These are phyloP conservation scores for Petrophora chlorosata DNA, from an alignment of 2,888 invertebrate genomes.

Conservation along the genomic window DNA sequence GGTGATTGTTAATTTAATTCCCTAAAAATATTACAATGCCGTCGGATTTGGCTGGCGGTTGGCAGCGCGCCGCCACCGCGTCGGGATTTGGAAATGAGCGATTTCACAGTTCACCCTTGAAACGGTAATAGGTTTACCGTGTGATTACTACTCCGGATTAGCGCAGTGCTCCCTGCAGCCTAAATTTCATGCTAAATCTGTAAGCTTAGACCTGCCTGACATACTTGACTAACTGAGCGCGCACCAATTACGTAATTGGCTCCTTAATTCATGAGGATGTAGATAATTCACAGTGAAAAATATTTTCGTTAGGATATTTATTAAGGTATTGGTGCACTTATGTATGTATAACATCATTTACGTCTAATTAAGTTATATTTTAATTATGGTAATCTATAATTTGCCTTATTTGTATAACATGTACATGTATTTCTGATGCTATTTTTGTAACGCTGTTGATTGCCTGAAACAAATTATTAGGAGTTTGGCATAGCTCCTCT, in stretches of 20 bases:
- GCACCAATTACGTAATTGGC: not conserved
- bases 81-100: constrained; percentile 47
- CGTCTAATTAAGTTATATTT: too few species aligned
- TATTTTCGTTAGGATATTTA: too few species aligned
- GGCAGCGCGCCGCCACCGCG: constrained; percentile 4
- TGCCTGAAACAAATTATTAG: too few species aligned
- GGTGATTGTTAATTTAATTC: constrained; percentile 43
- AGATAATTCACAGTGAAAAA: too few species aligned
- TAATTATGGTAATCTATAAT: too few species aligned
- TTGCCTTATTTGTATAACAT: too few species aligned
- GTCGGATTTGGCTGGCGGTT: constrained; percentile 40
- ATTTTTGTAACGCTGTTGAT: too few species aligned
- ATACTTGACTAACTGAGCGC: not conserved
- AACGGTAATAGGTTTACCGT: constrained; percentile 61
- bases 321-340: too few species aligned
- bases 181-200: constrained; percentile 45
- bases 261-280: too few species aligned
- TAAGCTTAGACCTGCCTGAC: constrained; percentile 31
- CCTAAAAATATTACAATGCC: constrained; percentile 37
- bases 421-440: too few species aligned
- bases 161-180: constrained; percentile 37
- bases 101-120: constrained; percentile 64
- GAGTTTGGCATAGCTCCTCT: too few species aligned
- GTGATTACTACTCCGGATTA: constrained; percentile 63
- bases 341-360: too few species aligned